Evolutionary conservation across 2,888 invertebrate genomes (phyloP), one percentile per base, ranked within the genome.

Genomic region (Incurvaria masculella): DNA sequence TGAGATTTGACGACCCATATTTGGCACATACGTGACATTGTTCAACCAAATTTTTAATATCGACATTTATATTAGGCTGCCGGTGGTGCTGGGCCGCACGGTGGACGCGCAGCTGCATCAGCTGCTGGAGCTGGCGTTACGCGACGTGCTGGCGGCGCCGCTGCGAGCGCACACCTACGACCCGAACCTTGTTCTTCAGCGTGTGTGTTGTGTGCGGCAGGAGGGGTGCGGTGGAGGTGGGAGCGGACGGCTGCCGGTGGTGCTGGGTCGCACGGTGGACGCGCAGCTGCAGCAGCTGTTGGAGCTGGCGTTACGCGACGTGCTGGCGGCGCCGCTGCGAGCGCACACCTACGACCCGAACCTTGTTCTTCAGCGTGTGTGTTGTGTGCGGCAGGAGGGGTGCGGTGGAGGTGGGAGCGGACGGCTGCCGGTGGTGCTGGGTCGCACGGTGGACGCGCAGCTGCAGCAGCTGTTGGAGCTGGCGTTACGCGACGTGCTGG

Each of bases 101-200:
- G 89, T 94, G 33, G 94, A 94, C 62, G 85, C 88, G 58, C 86
- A 91, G 54, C 68, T 94, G 21, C 91, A 93, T 60, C 88, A 92
- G 64, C 78, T 94, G 39, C 80, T 94, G 55, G 92, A 94, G 65
- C 84, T 89, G 64, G 74, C 88, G 33, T 76, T 91, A 40, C 78
- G 89, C 58, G 94, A 94, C 66, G 93, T 89, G 72, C 82, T 94
- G 51, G 74, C 85, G 21, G 79, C 82, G 46, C 94, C 92, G 89
- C 72, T 94, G 42, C 84, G 81, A 40, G 84, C 86, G 52, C 70
- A 88, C n/a, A 81, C 86, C 5, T 82, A 85, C 50, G 83, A 83
- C 59, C 84, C 87, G 0, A n/a, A n/a, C n/a, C n/a, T n/a, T n/a
- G n/a, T n/a, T n/a, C n/a, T n/a, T n/a, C n/a, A n/a, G n/a, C n/a